Evolutionary conservation across 2,888 invertebrate genomes (phyloP), one percentile per base, ranked within the genome.

Genomic region (Crossocerus cetratus): DNA sequence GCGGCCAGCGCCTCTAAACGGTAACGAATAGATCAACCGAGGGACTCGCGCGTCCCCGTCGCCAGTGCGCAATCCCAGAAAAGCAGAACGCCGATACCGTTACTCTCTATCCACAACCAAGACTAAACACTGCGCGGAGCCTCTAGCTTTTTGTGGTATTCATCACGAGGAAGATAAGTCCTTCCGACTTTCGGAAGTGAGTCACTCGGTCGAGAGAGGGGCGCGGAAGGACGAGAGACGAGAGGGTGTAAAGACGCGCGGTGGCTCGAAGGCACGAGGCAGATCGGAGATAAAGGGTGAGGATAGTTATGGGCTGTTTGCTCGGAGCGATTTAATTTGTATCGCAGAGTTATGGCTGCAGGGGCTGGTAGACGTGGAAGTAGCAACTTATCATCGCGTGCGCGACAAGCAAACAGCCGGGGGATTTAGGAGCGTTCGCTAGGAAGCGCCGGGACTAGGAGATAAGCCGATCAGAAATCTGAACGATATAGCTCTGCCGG

Each of bases 1-100:
- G 71, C 83, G 53, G 44, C 74, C 78, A 72, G 69, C 76, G 80
- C 74, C 79, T 79, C 69, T 69, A 76, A 83, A 82, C 79, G 78
- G 73, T 78, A 80, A 76, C 83, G 82, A 82, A 83, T 81, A 67
- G 78, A 78, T 73, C 61, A 61, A 8, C 8, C 32, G 11, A 21
- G n/a, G 53, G 59, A 61, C 32, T 66, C 61, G n/a, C 49, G 16
- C 4, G 43, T 0, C 49, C 49, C 49, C 49, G 49, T 16, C 49
- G 3, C 8, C 32, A 11, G 8, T 32, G 8, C 11, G 63, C 60
- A 68, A 65, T 61, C 68, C 42, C 56, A 56, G 68, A 64, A 74
- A 79, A 79, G 79, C 69, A 44, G 74, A 55, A 60, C 44, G 63
- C 49, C 49, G 42, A 32, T 49, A 69, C 74, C 74, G 68, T 74